Evolutionary conservation across 2,797 vertebrate genomes (phyloP).

Genomic region (Centropyge bicolor): DNA sequence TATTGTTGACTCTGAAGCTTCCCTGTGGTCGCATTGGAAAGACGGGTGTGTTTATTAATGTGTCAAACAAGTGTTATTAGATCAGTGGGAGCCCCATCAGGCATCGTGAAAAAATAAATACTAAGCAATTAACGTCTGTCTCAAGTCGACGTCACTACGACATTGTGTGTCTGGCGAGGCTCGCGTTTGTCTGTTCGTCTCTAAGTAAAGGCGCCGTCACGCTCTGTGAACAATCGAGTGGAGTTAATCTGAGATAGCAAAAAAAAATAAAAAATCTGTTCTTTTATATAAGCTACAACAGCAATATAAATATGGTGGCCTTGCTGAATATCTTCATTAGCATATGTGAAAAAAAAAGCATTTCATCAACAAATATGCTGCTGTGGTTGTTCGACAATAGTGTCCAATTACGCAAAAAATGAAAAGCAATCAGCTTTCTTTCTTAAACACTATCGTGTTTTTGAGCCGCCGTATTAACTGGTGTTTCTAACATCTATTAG

Average conservation of each 20-base stretch:
- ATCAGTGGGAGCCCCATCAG: slow-evolving; percentile 45
- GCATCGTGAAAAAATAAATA: slow-evolving; percentile 53
- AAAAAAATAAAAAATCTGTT: background rate
- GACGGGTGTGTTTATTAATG: slow-evolving; percentile 42
- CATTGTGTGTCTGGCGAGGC: background rate
- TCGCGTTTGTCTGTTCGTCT: slow-evolving; percentile 17
- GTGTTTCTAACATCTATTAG: slow-evolving; percentile 60
- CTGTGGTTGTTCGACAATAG: slow-evolving; percentile 31
- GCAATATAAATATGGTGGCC: background rate
- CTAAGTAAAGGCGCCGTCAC: slow-evolving; percentile 14
- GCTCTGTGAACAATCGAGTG: slow-evolving; percentile 33
- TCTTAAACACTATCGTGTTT: slow-evolving; percentile 54
- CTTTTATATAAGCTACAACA: slow-evolving; percentile 15
- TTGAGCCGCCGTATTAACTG: slow-evolving; percentile 43
- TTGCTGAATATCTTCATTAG: slow-evolving; percentile 43
- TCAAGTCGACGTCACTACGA: slow-evolving; percentile 1
- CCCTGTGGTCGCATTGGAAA: slow-evolving; percentile 44
- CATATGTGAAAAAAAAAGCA: slow-evolving; percentile 12
- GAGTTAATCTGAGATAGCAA: slow-evolving; percentile 6
- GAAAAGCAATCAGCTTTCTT: slow-evolving; percentile 55
- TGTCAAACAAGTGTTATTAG: slow-evolving; percentile 59
- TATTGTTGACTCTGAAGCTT: slow-evolving; percentile 54
- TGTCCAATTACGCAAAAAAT: slow-evolving; percentile 53
- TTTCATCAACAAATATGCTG: slow-evolving; percentile 42
- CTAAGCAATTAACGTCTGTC: slow-evolving; percentile 32